phyloP scores from a whole-genome alignment of 2,888 invertebrate species.

The Pemphredon lugubris region DNA sequence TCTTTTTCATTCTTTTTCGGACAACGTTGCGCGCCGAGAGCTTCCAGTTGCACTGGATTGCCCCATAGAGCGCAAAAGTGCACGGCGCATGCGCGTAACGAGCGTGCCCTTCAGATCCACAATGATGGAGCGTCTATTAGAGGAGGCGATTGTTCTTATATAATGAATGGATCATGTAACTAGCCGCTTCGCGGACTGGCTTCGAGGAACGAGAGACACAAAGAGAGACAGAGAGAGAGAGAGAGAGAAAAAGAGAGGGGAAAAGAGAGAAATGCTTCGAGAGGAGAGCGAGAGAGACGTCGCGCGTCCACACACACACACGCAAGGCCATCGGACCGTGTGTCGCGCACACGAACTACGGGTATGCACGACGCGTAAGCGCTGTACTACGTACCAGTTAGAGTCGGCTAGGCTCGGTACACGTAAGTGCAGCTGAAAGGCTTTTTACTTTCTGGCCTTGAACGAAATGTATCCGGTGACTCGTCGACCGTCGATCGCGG shows the following conservation, averaged over 20 bases:
- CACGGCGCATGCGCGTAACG: conserved; percentile 54
- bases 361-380: conserved; percentile 70
- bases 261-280: conserved; percentile 12
- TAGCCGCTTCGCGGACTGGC: conserved; percentile 71
- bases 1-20: no score
- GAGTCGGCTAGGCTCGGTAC: conserved; percentile 64
- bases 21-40: background rate
- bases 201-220: conserved; percentile 43
- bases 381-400: conserved; percentile 65
- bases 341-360: conserved; percentile 54
- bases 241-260: background rate
- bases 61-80: conserved; percentile 33
- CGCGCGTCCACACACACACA: conserved; percentile 55
- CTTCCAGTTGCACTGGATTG: conserved; percentile 11
- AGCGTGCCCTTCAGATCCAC: conserved; percentile 77
- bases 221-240: conserved; percentile 33
- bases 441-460: conserved; percentile 80
- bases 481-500: conserved; percentile 62
- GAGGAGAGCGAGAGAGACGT: conserved; percentile 42
- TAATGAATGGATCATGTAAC: conserved; percentile 81
- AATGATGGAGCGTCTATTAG: conserved; percentile 79
- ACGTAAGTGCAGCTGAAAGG: conserved; percentile 77
- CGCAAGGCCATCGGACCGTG: conserved; percentile 43
- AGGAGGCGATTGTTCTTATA: conserved; percentile 80
- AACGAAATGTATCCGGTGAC: conserved; percentile 80